Conservation (phyloP, 2,888 invertebrate species). For the Pollenia angustigena region DNA sequence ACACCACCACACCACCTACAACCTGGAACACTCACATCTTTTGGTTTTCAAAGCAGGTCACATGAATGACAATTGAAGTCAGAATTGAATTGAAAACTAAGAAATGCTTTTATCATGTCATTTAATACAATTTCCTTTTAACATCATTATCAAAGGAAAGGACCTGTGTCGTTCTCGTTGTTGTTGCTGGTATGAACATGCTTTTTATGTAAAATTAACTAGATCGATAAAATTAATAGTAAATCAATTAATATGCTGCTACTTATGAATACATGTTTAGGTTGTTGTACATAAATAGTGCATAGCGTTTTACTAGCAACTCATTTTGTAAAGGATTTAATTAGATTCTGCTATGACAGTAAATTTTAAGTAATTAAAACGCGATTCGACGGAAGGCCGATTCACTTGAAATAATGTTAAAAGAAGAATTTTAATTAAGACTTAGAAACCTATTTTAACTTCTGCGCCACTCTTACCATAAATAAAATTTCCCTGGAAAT, state of each 20-base stretch:
- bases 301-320: not conserved
- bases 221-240: slow-evolving; percentile 9
- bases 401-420: no score
- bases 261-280: slow-evolving; percentile 8
- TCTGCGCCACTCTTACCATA: no score
- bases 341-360: not conserved
- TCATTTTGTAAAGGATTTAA: not conserved
- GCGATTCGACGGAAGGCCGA: no score
- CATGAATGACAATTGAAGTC: slow-evolving; percentile 58
- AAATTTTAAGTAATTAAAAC: not conserved
- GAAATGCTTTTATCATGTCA: slow-evolving; percentile 66
- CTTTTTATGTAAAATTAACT: not conserved
- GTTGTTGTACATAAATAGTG: not conserved
- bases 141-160: slow-evolving; percentile 11
- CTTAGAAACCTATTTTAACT: no score
- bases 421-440: no score
- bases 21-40: slow-evolving; percentile 11
- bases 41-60: slow-evolving; percentile 46
- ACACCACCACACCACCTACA: slow-evolving; percentile 26
- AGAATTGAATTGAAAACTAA: slow-evolving; percentile 55
- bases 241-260: slow-evolving; percentile 36
- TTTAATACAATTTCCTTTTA: slow-evolving; percentile 59
- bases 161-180: not conserved
- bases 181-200: not conserved
- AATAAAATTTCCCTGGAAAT: no score